Evolutionary conservation across 2,888 invertebrate species (phyloP).

Genomic region (Slavum lentiscoides): DNA sequence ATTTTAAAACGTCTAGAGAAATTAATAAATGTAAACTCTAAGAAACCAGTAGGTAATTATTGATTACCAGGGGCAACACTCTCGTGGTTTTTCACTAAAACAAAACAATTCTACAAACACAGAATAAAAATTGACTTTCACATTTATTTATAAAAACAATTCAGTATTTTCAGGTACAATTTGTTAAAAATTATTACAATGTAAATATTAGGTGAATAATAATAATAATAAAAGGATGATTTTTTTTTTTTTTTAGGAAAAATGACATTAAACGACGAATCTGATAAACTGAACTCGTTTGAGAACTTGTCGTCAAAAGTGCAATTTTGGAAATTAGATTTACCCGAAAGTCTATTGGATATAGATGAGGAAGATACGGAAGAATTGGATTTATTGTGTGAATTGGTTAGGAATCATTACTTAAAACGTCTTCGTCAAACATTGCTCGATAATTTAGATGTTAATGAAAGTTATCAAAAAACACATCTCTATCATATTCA

Average conservation of each 20-base stretch:
- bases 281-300: not conserved
- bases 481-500: not conserved
- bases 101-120: too few species aligned
- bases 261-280: not conserved
- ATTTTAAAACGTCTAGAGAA: too few species aligned
- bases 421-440: slow-evolving; percentile 43
- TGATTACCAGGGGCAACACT: too few species aligned
- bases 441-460: slow-evolving; percentile 26
- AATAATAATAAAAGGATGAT: not conserved
- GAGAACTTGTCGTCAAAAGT: slow-evolving; percentile 12
- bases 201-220: not conserved
- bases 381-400: slow-evolving; percentile 22
- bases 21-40: too few species aligned
- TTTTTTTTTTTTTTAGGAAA: slow-evolving; percentile 30
- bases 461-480: not conserved
- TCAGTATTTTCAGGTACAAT: not conserved
- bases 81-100: too few species aligned
- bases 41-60: too few species aligned
- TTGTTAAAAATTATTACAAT: not conserved
- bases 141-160: too few species aligned
- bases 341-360: slow-evolving; percentile 29
- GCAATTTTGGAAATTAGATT: slow-evolving; percentile 19
- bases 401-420: slow-evolving; percentile 42
- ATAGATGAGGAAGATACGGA: slow-evolving; percentile 21
- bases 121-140: too few species aligned